Evolutionary conservation across 2,888 invertebrate species (phyloP).

Genomic region (Ophion ellenae): DNA sequence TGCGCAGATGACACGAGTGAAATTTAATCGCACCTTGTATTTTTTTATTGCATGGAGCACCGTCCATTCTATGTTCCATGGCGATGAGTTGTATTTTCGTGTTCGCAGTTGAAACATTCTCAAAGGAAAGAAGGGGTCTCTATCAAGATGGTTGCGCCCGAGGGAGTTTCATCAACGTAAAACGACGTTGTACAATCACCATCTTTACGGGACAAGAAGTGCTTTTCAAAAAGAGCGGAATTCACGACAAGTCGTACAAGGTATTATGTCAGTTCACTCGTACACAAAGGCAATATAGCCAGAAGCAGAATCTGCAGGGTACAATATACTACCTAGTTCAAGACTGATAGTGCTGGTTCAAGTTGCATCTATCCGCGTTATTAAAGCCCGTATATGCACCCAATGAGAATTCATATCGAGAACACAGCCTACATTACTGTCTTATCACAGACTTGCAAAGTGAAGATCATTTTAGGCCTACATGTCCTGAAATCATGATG

Average conservation of each 20-base stretch:
- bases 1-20: neutral
- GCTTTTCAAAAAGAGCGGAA: conserved; percentile 61
- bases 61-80: neutral
- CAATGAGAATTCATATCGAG: neutral
- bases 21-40: neutral
- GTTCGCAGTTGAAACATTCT: conserved; percentile 4
- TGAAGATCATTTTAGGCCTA: neutral
- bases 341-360: conserved; percentile 1
- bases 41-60: neutral
- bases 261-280: conserved; percentile 14
- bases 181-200: conserved; percentile 40
- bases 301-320: neutral
- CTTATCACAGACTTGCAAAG: neutral
- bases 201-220: conserved; percentile 68
- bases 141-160: neutral
- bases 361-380: neutral
- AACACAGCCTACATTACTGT: neutral
- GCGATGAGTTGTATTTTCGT: neutral
- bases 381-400: neutral
- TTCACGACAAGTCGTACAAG: conserved; percentile 33
- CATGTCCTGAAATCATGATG: neutral
- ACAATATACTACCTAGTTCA: conserved; percentile 10
- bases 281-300: conserved; percentile 1
- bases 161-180: conserved; percentile 28
- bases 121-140: neutral